Evolutionary conservation across 2,113 vertebrate species (phyloP).

Genomic region (Agapornis roseicollis): DNA sequence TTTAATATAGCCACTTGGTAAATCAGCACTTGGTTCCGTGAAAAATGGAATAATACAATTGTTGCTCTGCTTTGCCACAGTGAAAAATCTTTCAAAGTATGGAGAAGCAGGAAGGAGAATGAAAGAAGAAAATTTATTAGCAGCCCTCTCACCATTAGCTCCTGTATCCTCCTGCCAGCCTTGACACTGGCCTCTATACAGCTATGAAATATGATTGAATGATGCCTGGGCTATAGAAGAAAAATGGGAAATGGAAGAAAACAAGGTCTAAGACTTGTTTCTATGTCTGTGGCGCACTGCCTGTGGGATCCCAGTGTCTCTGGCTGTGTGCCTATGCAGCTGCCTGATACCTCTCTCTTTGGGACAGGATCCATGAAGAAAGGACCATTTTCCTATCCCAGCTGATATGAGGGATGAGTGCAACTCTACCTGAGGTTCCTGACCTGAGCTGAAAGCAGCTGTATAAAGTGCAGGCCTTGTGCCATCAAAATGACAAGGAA

Average conservation of each 20-base stretch:
- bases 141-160: neutral
- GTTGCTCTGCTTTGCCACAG: neutral
- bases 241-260: neutral
- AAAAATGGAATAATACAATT: neutral
- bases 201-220: neutral
- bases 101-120: neutral
- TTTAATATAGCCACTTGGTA: neutral
- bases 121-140: neutral
- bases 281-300: neutral
- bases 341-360: neutral
- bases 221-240: neutral
- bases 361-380: neutral
- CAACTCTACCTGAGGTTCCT: neutral
- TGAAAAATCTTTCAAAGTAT: neutral
- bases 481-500: neutral
- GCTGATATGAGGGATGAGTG: neutral
- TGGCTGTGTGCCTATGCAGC: neutral
- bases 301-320: neutral
- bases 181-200: accelerated
- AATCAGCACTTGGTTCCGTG: neutral
- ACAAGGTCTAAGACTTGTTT: neutral
- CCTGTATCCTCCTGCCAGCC: neutral
- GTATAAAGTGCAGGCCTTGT: neutral
- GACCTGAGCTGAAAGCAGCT: neutral
- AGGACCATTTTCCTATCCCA: neutral